phyloP scores from a whole-genome alignment of 30 jellyfish, hydroid and myxozoan genomes.

The Chironex yamaguchii region DNA sequence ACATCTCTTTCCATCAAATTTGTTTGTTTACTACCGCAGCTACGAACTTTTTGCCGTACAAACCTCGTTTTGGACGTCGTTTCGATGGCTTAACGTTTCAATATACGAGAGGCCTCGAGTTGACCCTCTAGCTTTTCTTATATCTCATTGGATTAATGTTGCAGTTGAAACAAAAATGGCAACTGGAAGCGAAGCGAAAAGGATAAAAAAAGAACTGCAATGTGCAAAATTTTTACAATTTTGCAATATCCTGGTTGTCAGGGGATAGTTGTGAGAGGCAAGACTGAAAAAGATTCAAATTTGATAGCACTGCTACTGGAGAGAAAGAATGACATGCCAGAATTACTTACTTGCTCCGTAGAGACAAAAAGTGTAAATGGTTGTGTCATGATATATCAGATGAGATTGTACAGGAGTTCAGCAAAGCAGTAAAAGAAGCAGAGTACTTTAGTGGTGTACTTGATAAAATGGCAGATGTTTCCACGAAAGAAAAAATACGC shows the following conservation, averaged over 20 bases:
- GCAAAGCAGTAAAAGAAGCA: constrained; percentile 57
- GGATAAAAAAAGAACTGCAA: constrained; percentile 36
- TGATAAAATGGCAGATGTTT: constrained; percentile 45
- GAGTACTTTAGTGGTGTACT: constrained; percentile 35
- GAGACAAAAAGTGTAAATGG: constrained; percentile 57
- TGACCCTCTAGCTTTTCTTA: no score
- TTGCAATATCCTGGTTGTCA: constrained; percentile 37
- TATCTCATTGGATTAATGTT: no score
- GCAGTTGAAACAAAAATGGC: constrained; percentile 8
- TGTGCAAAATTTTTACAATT: constrained; percentile 12
- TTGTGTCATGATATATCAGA: constrained; percentile 43
- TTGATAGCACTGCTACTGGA: constrained; percentile 61
- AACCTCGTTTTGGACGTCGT: no score
- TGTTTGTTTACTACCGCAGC: no score
- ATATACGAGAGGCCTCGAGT: no score
- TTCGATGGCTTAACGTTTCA: no score
- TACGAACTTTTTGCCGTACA: no score
- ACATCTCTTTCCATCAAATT: no score
- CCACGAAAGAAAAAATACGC: constrained; percentile 42
- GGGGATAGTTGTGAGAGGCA: constrained; percentile 52
- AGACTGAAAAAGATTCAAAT: constrained; percentile 28
- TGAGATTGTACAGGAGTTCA: constrained; percentile 54
- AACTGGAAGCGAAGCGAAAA: constrained; percentile 17
- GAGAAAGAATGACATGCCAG: constrained; percentile 28
- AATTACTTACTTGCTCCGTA: constrained; percentile 53